Conservation (phyloP, 2,113 vertebrate genomes). For the Eira barbara region DNA sequence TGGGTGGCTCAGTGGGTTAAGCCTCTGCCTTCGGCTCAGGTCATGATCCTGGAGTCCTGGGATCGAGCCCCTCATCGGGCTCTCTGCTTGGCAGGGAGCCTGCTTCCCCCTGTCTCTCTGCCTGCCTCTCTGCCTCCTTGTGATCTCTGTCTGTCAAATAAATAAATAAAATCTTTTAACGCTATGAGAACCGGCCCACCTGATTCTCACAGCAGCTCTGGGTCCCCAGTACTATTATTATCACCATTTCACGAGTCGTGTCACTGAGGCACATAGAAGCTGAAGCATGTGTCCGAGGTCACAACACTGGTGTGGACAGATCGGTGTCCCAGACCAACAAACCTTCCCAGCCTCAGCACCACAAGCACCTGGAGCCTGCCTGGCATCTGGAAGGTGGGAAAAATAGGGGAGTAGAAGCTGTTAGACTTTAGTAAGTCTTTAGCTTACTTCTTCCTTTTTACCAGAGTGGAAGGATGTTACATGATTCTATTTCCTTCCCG, state of each 20-base stretch:
- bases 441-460: neutral
- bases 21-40: too few relatives aligned
- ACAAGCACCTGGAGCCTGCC: neutral
- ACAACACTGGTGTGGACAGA: neutral
- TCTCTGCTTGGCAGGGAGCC: too few relatives aligned
- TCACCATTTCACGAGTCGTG: neutral
- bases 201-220: neutral
- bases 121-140: too few relatives aligned
- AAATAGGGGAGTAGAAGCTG: neutral
- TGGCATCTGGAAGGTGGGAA: too few relatives aligned
- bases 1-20: too few relatives aligned
- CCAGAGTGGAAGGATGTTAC: neutral
- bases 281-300: too few relatives aligned
- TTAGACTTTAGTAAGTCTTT: neutral
- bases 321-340: fast-evolving
- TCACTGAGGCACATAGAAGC: neutral
- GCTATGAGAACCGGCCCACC: neutral
- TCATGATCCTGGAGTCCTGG: too few relatives aligned
- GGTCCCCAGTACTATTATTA: neutral
- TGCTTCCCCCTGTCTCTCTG: too few relatives aligned
- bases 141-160: too few relatives aligned
- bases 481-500: neutral
- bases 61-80: too few relatives aligned
- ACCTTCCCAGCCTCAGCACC: fast-evolving
- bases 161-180: too few relatives aligned